Evolutionary conservation across 1,140 invertebrate genomes (phyloP).

Genomic region (Carposina sasakii): DNA sequence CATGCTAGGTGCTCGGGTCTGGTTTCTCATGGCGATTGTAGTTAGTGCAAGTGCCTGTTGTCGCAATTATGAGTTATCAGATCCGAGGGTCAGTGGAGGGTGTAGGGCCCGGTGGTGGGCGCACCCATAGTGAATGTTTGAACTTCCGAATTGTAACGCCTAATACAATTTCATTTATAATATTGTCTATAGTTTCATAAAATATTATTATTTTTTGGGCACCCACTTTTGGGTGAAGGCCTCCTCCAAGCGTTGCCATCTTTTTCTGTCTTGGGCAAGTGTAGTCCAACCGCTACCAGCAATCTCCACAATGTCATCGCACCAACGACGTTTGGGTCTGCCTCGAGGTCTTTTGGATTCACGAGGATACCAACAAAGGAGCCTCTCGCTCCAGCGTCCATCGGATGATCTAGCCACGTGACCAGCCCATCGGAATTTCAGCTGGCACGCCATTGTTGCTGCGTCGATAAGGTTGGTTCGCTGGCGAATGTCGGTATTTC

Average conservation of each 20-base stretch:
- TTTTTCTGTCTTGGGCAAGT: not conserved
- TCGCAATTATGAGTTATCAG: too few species aligned
- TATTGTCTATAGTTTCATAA: too few species aligned
- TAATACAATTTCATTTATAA: too few species aligned
- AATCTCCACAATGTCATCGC: not conserved
- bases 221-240: conserved; percentile 1
- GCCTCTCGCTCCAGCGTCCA: not conserved
- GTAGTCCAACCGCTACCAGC: not conserved
- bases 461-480: conserved; percentile 8
- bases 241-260: not conserved
- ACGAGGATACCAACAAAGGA: conserved; percentile 1
- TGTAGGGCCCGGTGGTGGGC: too few species aligned
- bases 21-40: too few species aligned
- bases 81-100: too few species aligned
- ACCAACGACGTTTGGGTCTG: not conserved
- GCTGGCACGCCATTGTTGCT: not conserved
- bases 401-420: not conserved
- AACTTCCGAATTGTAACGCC: too few species aligned
- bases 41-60: too few species aligned
- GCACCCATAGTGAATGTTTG: too few species aligned
- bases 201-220: not conserved
- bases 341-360: not conserved
- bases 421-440: conserved; percentile 7
- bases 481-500: not conserved
- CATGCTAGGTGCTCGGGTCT: too few species aligned